Base-by-base conservation (phyloP, 2,113 vertebrate species). In the Alethe diademata region DNA sequence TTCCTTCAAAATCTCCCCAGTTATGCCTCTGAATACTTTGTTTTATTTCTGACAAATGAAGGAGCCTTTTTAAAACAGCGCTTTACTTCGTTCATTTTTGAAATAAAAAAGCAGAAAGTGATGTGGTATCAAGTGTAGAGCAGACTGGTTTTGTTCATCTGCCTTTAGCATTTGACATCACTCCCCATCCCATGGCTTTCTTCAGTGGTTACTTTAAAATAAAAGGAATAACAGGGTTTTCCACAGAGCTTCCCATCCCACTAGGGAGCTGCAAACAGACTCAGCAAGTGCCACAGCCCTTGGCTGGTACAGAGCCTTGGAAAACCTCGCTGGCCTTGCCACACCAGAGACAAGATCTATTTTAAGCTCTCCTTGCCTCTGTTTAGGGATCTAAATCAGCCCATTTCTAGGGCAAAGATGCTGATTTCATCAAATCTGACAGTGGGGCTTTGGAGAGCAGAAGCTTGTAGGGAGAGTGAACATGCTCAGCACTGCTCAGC, bases 31-130 rank as follows among this genome's bases (percentile, higher is more conserved):
- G 6, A 62, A 70, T 57, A 19, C 25, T 90, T 92, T 42, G 33
- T 53, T 96, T 87, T 91, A 69, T 87, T 90, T 70, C 91, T 86
- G 66, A 79, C 18, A 78, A 89, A 64, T 33, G 36, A 70, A 86
- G 64, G 47, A 78, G 13, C 38, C 28, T 73, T 93, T 74, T 83
- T 93, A 92, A 94, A 95, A 28, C 35, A 56, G 33, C 51, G 51
- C 33, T 80, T 91, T 93, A 38, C 50, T 93, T 88, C 29, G 76
- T 50, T 69, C 26, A 78, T 58, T 78, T 93, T 67, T 73, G 11
- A 95, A 82, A 69, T 86, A 70, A 91, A 89, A 92, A 58, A 31
- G 61, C 85, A 62, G 25, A 62, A 66, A 86, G 16, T 43, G 26
- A 66, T 58, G 23, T 18, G 20, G 24, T 82, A 58, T 78, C 45